A percentile compares a stretch with the other conserved stretches of the same genome.
Conservation (phyloP, 2,113 vertebrate genomes). For the Hippocampus zosterae region DNA sequence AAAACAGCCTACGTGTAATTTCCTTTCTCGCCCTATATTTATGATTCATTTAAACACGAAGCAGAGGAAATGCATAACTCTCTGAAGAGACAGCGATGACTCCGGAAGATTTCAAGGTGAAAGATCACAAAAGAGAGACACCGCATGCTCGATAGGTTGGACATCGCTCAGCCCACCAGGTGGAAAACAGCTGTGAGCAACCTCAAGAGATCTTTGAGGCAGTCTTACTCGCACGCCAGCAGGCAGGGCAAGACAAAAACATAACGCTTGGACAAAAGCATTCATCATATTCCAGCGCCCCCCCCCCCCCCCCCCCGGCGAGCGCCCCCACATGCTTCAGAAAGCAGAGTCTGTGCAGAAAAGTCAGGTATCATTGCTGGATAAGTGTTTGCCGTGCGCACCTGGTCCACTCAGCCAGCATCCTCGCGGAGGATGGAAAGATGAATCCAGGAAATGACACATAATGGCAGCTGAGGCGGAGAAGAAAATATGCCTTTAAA, state of each 20-base stretch:
- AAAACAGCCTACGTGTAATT: neutral
- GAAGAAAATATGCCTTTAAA: slow-evolving; percentile 17
- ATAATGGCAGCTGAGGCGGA: slow-evolving; percentile 26
- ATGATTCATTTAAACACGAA: neutral
- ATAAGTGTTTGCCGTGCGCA: slow-evolving; percentile 49
- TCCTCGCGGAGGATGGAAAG: slow-evolving; percentile 50
- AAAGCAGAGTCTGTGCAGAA: slow-evolving; percentile 42
- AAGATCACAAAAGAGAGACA: neutral
- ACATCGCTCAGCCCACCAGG: slow-evolving; percentile 42
- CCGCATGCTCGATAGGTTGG: slow-evolving; percentile 23
- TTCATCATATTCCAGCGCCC: slow-evolving; percentile 54
- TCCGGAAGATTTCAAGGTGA: slow-evolving; percentile 13
- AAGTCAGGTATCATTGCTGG: slow-evolving; percentile 54
- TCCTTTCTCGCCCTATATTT: neutral
- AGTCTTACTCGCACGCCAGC: slow-evolving; percentile 48
- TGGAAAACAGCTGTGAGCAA: slow-evolving; percentile 50
- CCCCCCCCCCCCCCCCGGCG: neutral
- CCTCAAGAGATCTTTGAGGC: slow-evolving; percentile 41
- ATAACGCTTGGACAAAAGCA: slow-evolving; percentile 41
- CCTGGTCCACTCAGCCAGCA: slow-evolving; percentile 52
- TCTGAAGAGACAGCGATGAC: neutral
- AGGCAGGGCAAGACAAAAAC: slow-evolving; percentile 47
- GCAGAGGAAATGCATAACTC: neutral
- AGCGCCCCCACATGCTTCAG: slow-evolving; percentile 17
- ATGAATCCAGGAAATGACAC: slow-evolving; percentile 29